Evolutionary conservation across 2,113 vertebrate genomes (phyloP), one percentile per base, ranked within the genome.

Genomic region (Neodontobutis hainanensis): DNA sequence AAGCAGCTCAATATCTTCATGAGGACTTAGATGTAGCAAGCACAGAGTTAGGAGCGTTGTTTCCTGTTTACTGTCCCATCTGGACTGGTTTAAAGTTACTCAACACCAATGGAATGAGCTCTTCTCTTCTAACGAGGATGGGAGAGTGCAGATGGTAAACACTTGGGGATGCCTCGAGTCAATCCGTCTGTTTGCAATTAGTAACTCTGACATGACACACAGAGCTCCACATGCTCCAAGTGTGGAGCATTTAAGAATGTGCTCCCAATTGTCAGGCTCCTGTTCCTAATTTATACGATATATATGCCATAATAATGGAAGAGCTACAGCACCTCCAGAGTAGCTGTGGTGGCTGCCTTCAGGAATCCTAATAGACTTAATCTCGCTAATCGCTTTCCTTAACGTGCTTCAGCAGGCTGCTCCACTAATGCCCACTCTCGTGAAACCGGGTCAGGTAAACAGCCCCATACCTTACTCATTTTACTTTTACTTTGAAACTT

Each of bases 321-420:
- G 19, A 27, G 64, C 8, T 81, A 59, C n/a, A 73, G 71, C 86
- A 82, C 78, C 75, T 85, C 73, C 45, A 9, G 14, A 48, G 61
- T 55, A 74, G 74, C 65, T 60, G 36, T 15, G 27, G 49, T 15
- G 27, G 49, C 27, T 47, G 70, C 74, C 81, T 68, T 84, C 34
- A 64, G 81, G 75, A 75, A 83, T 87, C 86, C 85, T 49, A 84
- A 65, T 34, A 62, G 82, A 79, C 71, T 79, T 88, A 90, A 93
- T 90, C 92, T 87, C 84, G 55, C 85, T 92, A 93, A 92, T 93
- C 91, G 79, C 86, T 77, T 83, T 85, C 74, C 62, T 67, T 76
- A 52, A 49, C 61, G 81, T 78, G 76, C 71, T 81, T 57, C 68
- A 62, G 60, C 71, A 76, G 75, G 43, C 53, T 65, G 70, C 56